Percentiles rank a stretch among this genome's conserved stretches.
phyloP scores from a whole-genome alignment of 64 coral and sea anemone genomes.

The Porites lutea region DNA sequence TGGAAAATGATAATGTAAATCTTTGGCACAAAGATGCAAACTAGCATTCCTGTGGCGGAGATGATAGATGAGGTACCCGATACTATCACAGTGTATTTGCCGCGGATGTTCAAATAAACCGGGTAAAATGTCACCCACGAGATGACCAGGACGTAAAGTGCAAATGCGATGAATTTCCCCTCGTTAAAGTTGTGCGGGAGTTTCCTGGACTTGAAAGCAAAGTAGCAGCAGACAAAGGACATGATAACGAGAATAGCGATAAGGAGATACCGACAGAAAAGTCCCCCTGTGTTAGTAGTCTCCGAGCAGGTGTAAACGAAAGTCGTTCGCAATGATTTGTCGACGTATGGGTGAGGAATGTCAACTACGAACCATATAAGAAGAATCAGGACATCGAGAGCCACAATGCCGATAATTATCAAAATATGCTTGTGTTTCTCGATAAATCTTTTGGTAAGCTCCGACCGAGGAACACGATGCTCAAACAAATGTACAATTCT shows the following conservation, averaged over 20 bases:
- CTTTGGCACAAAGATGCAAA: slow-evolving; percentile 85
- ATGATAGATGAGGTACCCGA: slow-evolving; percentile 69
- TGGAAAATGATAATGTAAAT: slow-evolving; percentile 80
- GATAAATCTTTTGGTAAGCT: slow-evolving; percentile 63
- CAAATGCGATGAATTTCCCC: slow-evolving; percentile 87
- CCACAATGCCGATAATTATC: slow-evolving; percentile 2
- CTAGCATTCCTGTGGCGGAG: slow-evolving; percentile 65
- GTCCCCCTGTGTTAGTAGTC: slow-evolving; percentile 23
- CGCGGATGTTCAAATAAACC: slow-evolving; percentile 69
- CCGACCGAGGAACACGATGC: slow-evolving; percentile 60
- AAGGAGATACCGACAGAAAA: slow-evolving; percentile 63
- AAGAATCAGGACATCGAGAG: slow-evolving; percentile 38
- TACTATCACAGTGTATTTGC: slow-evolving; percentile 67
- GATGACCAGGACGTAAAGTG: slow-evolving; percentile 72
- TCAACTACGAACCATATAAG: slow-evolving; percentile 69
- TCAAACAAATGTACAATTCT: slow-evolving; percentile 78
- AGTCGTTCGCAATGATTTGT: slow-evolving; percentile 54
- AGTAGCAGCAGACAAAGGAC: slow-evolving; percentile 71
- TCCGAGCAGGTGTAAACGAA: slow-evolving; percentile 46
- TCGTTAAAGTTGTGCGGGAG: slow-evolving; percentile 91
- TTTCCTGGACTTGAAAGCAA: slow-evolving; percentile 83
- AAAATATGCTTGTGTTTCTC: slow-evolving; percentile 63
- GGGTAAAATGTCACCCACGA: slow-evolving; percentile 90
- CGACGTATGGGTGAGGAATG: slow-evolving; percentile 34
- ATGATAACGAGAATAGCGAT: slow-evolving; percentile 56